Conservation (phyloP, 2,113 vertebrate genomes). For the Petromus typicus region DNA sequence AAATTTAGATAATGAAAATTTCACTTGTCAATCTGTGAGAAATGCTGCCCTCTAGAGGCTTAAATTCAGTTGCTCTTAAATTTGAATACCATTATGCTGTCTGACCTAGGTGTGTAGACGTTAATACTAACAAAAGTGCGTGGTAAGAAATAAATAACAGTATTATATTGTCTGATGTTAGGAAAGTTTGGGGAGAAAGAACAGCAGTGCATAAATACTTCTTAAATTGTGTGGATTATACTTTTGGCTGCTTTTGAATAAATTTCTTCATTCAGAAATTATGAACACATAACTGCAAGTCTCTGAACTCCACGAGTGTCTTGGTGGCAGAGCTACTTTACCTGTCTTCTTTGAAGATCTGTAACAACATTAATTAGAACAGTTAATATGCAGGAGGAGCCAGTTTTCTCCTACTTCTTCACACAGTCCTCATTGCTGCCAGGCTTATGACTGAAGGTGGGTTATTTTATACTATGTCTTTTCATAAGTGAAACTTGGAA, state of each 20-base stretch:
- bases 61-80: constrained; percentile 47
- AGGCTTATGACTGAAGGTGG: neutral
- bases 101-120: neutral
- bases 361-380: neutral
- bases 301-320: neutral
- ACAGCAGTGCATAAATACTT: neutral
- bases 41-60: constrained; percentile 81
- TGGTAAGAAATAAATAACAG: constrained; percentile 3
- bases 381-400: neutral
- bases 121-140: neutral
- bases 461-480: neutral
- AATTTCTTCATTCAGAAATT: constrained; percentile 3
- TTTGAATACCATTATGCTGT: neutral
- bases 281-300: neutral
- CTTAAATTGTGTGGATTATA: neutral
- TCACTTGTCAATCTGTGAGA: constrained; percentile 59
- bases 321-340: constrained; percentile 7
- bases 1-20: neutral
- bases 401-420: neutral
- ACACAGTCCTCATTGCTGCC: neutral
- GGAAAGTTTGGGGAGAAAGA: neutral
- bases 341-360: neutral
- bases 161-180: constrained; percentile 15
- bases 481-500: constrained; percentile 10
- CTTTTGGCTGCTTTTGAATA: constrained; percentile 29